phyloP scores from a whole-genome alignment of 2,797 vertebrate genomes.

The Gymnoscopelus microlampas region DNA sequence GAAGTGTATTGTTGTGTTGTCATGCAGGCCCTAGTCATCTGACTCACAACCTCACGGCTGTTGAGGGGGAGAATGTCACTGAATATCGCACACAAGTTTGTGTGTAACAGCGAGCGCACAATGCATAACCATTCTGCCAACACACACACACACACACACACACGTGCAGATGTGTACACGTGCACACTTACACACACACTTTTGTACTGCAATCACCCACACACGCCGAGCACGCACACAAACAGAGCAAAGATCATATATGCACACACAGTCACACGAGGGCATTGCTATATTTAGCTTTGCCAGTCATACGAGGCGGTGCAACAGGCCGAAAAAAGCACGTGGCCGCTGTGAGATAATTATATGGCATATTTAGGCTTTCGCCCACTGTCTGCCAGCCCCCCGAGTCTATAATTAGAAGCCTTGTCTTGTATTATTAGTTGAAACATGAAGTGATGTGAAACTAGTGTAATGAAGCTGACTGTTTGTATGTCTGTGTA shows the following conservation, averaged over 20 bases:
- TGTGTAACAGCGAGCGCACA: background rate
- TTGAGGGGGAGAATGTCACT: constrained; percentile 74
- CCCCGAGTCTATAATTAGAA: background rate
- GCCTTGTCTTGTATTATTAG: background rate
- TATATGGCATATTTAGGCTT: constrained; percentile 29
- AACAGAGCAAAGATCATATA: constrained; percentile 36
- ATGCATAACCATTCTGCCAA: background rate
- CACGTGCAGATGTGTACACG: background rate
- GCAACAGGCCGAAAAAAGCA: constrained; percentile 32
- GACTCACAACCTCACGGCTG: constrained; percentile 69
- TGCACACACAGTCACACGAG: constrained; percentile 19
- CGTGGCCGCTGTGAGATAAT: constrained; percentile 32
- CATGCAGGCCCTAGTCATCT: constrained; percentile 51
- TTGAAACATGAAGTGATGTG: background rate
- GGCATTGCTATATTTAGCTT: constrained; percentile 56
- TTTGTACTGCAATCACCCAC: background rate
- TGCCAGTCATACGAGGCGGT: constrained; percentile 26
- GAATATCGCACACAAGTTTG: constrained; percentile 54
- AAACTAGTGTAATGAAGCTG: background rate
- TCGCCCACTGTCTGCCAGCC: constrained; percentile 20
- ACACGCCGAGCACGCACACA: constrained; percentile 3
- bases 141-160: constrained; percentile 6
- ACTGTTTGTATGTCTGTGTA: background rate
- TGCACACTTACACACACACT: constrained; percentile 2
- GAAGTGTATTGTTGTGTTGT: constrained; percentile 2